Evolutionary conservation across 2,797 vertebrate genomes (phyloP).

Genomic region (Antennarius maculatus): DNA sequence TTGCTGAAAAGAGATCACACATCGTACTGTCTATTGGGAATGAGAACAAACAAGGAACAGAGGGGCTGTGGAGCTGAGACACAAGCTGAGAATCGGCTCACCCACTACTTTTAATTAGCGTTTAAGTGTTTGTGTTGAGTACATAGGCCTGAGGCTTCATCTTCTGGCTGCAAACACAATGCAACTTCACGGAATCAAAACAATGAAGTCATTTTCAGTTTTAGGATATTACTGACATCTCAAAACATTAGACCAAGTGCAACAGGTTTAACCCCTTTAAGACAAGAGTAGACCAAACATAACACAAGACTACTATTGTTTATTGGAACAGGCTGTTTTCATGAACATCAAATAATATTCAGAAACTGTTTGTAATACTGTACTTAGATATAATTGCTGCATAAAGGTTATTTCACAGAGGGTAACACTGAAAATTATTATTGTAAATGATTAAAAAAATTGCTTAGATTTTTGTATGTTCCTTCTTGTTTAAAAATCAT

Average conservation of each 20-base stretch:
- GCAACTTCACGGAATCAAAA: background rate
- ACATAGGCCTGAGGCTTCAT: conserved; percentile 4
- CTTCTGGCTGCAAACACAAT: background rate
- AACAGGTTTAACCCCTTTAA: conserved; percentile 55
- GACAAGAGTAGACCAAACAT: background rate
- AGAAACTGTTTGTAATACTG: background rate
- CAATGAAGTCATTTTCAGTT: background rate
- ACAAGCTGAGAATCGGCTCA: conserved; percentile 29
- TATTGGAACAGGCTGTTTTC: background rate
- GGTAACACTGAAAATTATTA: background rate
- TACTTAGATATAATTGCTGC: background rate
- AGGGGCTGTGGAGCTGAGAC: conserved; percentile 41
- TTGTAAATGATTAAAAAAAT: background rate
- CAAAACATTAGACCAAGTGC: conserved; percentile 25
- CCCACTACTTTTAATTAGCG: conserved; percentile 35
- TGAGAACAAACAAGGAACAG: conserved; percentile 46
- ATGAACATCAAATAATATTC: background rate
- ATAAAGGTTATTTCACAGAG: background rate
- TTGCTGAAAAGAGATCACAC: conserved; percentile 36
- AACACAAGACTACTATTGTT: conserved; percentile 49
- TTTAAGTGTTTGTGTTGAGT: conserved; percentile 4
- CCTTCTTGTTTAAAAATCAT: background rate
- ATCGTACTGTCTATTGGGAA: conserved; percentile 34
- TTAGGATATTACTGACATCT: conserved; percentile 8
- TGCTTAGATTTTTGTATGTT: background rate